Base-by-base conservation (phyloP, 2,113 vertebrate genomes). In the Apodemus speciosus region DNA sequence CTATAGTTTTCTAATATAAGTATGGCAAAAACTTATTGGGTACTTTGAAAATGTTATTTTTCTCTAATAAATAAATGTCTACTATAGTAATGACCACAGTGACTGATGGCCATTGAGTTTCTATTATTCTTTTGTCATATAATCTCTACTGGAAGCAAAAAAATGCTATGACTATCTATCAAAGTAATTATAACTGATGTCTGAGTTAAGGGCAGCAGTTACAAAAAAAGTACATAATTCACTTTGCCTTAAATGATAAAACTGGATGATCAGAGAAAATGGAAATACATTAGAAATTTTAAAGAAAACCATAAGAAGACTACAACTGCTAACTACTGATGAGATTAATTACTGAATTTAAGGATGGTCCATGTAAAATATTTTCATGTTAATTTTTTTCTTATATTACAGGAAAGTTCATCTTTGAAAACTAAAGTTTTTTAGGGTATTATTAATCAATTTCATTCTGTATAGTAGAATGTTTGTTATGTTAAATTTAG, bases 211-310 rank as follows among this genome's bases (percentile, higher is more conserved):
- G 27, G 14, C 40, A 40, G 18, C 13, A 69, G 13, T 69, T 93
- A 64, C 32, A 86, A 58, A 83, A 60, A 35, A 4, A 62, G 49
- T 62, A 51, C 1, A 51, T 49, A 73, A 92, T 75, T 25, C 6
- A 80, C 20, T 90, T 93, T 93, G 27, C 62, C 80, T 56, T 68
- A 87, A 80, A 75, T 81, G 38, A 72, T 20, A 92, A 93, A 96
- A 88, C 2, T 20, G 32, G 20, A 89, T 32, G 30, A 6, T 66
- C 60, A 88, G 53, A 9, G 87, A 94, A 91, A 95, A 93, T 84
- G 32, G 5, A 92, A 89, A 4, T 35, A 56, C 25, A 53, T 4
- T 53, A 38, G 9, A 56, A 90, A 30, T 20, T 27, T n/a, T 27
- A 89, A 20, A 46, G 10, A 49, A 85, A 66, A 35, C 18, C 85